These are phyloP conservation scores for Anas capensis DNA, from an alignment of 2,797 vertebrate genomes.

Conservation along the genomic window DNA sequence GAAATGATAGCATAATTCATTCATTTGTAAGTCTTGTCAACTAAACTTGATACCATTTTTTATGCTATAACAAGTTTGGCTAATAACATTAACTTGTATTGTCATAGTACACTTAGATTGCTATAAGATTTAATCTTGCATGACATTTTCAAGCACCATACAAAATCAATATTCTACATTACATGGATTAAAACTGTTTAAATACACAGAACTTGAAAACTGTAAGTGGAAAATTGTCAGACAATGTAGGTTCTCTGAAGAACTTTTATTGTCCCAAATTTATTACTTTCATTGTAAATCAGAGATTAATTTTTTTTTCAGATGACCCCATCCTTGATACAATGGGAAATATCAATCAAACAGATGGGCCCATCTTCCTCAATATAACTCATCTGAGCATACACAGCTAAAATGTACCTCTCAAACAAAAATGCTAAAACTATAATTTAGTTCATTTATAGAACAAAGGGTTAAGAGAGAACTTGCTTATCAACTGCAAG, in stretches of 20 bases:
- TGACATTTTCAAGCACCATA: conserved; percentile 73
- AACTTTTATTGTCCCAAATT: conserved; percentile 64
- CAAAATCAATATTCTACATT: conserved; percentile 73
- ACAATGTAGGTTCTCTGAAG: conserved; percentile 43
- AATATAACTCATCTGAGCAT: conserved; percentile 15
- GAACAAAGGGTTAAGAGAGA: conserved; percentile 29
- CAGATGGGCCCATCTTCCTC: conserved; percentile 19
- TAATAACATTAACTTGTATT: conserved; percentile 71
- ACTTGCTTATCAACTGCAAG: not conserved
- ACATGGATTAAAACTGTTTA: conserved; percentile 73
- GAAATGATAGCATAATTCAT: conserved; percentile 36
- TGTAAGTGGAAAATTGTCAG: conserved; percentile 65
- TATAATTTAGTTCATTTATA: not conserved
- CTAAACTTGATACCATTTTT: conserved; percentile 42
- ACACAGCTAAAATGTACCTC: conserved; percentile 6
- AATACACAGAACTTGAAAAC: conserved; percentile 67
- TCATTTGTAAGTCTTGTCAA: conserved; percentile 49
- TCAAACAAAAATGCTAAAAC: conserved; percentile 28
- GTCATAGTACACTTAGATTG: conserved; percentile 60
- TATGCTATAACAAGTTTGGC: conserved; percentile 66
- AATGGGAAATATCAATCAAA: conserved; percentile 59
- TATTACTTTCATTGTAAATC: conserved; percentile 67
- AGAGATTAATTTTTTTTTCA: conserved; percentile 49
- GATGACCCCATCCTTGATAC: conserved; percentile 54
- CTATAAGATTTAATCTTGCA: conserved; percentile 70